Percentiles rank a stretch among this genome's conserved stretches.
Evolutionary conservation across 2,888 invertebrate genomes (phyloP).

Genomic region (Euphydryas editha): DNA sequence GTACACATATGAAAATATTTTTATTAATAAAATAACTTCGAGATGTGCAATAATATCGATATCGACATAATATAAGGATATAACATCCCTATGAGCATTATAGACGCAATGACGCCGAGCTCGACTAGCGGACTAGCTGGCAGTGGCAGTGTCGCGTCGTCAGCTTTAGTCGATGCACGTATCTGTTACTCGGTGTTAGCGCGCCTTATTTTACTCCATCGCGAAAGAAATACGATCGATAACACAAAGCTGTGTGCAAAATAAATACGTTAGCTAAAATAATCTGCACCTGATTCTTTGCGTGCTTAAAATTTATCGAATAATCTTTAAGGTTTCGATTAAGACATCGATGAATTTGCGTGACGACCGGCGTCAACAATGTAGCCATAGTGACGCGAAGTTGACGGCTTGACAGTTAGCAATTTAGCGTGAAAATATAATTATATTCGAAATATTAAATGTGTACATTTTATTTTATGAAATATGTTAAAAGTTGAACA

Average conservation of each 20-base stretch:
- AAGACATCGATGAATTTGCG: slow-evolving; percentile 59
- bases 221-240: slow-evolving; percentile 49
- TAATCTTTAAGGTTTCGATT: slow-evolving; percentile 51
- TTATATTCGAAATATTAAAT: slow-evolving; percentile 18
- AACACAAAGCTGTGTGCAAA: slow-evolving; percentile 45
- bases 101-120: slow-evolving; percentile 75
- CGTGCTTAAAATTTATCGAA: slow-evolving; percentile 42
- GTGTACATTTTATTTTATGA: slow-evolving; percentile 49
- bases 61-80: slow-evolving; percentile 43
- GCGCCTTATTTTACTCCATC: slow-evolving; percentile 37
- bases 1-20: no score
- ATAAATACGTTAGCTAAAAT: slow-evolving; percentile 33
- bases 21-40: no score
- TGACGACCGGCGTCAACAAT: slow-evolving; percentile 77
- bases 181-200: slow-evolving; percentile 39
- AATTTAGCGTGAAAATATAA: slow-evolving; percentile 51
- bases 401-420: slow-evolving; percentile 69
- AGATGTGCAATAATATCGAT: slow-evolving; percentile 25
- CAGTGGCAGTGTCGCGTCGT: slow-evolving; percentile 77
- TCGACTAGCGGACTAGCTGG: slow-evolving; percentile 42
- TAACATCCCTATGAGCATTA: slow-evolving; percentile 56
- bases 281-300: slow-evolving; percentile 28
- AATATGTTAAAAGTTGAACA: slow-evolving; percentile 56
- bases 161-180: slow-evolving; percentile 57
- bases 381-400: slow-evolving; percentile 81